Evolutionary conservation across 2,888 invertebrate species (phyloP).

Genomic region (Cryptocheilus praepositus): DNA sequence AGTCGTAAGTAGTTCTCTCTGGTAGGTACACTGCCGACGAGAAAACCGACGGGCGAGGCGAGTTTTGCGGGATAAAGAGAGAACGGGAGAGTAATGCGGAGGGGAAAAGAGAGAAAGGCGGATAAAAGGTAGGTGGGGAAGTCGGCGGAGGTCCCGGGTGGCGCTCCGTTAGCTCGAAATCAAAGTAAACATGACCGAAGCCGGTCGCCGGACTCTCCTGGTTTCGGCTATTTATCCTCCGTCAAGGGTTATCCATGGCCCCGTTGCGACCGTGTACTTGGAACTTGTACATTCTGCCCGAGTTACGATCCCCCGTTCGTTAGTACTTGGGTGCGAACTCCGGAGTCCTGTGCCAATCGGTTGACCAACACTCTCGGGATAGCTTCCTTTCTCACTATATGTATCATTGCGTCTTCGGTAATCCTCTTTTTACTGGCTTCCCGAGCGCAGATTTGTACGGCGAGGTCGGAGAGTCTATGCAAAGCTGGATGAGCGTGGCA

Average conservation of each 20-base stretch:
- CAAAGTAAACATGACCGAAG: conserved; percentile 16
- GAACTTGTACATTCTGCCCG: conserved; percentile 35
- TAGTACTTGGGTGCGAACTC: conserved; percentile 55
- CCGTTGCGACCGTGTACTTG: conserved; percentile 46
- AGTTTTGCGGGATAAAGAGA: background rate
- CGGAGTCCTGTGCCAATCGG: conserved; percentile 56
- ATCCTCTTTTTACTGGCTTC: too few species aligned
- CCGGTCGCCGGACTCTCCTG: conserved; percentile 10
- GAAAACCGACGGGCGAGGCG: background rate
- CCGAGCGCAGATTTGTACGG: too few species aligned
- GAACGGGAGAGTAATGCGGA: background rate
- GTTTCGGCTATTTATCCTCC: conserved; percentile 62
- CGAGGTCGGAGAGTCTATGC: too few species aligned
- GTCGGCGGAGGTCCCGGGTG: conserved; percentile 6
- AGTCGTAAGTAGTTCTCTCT: conserved; percentile 7
- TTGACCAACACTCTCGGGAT: conserved; percentile 50
- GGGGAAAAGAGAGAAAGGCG: background rate
- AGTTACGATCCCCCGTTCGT: conserved; percentile 46
- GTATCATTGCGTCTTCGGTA: too few species aligned
- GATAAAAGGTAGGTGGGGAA: background rate
- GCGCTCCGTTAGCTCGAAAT: conserved; percentile 19
- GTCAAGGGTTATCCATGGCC: conserved; percentile 58
- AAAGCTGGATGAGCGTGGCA: too few species aligned
- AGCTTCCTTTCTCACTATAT: too few species aligned
- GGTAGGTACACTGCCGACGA: background rate